A percentile compares a stretch with the other conserved stretches of the same genome.
These are phyloP conservation scores for Carcinoscorpius rotundicauda DNA, from an alignment of 1,140 invertebrate species.

Conservation along the genomic window DNA sequence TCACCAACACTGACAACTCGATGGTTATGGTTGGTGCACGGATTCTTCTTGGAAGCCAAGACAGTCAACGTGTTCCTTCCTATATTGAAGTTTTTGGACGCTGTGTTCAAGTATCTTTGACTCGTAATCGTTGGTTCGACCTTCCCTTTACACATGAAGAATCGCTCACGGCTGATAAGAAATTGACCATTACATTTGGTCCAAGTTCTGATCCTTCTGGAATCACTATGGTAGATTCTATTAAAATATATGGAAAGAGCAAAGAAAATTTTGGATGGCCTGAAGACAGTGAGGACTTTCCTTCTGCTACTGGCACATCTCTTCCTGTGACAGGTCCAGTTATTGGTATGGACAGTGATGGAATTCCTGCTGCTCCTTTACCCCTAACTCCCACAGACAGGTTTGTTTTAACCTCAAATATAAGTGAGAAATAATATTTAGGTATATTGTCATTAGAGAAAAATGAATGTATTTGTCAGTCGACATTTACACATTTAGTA, in stretches of 20 bases:
- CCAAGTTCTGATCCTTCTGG: slow-evolving; percentile 71
- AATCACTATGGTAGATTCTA: slow-evolving; percentile 83
- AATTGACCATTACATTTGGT: slow-evolving; percentile 69
- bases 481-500: too few relatives aligned
- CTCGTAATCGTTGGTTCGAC: slow-evolving; percentile 83
- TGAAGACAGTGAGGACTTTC: slow-evolving; percentile 77
- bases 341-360: slow-evolving; percentile 19
- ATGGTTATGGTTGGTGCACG: slow-evolving; percentile 67
- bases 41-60: slow-evolving; percentile 74
- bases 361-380: slow-evolving; percentile 22
- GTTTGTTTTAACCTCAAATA: neutral
- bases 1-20: slow-evolving; percentile 73
- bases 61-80: slow-evolving; percentile 64
- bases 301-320: slow-evolving; percentile 6
- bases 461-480: too few relatives aligned
- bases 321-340: slow-evolving; percentile 8
- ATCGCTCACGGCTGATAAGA: slow-evolving; percentile 84
- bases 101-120: slow-evolving; percentile 54
- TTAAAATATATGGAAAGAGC: slow-evolving; percentile 86
- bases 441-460: too few relatives aligned
- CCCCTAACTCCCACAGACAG: slow-evolving; percentile 32
- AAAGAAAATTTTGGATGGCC: slow-evolving; percentile 96
- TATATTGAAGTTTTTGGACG: slow-evolving; percentile 79
- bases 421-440: too few relatives aligned
- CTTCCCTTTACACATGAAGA: slow-evolving; percentile 89